Conservation (phyloP, 2,113 vertebrate species). For the Xyrauchen texanus region DNA sequence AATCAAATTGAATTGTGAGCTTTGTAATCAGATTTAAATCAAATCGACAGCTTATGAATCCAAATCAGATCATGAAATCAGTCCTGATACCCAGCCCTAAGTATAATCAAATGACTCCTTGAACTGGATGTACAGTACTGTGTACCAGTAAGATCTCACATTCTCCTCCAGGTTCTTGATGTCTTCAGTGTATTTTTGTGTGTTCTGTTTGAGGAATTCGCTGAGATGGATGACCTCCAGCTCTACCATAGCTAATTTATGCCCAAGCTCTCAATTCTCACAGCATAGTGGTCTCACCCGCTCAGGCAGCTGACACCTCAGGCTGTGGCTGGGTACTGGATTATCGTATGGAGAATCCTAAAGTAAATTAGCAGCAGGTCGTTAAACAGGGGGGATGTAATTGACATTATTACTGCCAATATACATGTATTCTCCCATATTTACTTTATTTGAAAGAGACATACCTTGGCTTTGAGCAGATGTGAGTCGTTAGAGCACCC, state of each 20-base stretch:
- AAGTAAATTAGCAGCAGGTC: neutral
- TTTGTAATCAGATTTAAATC: no score
- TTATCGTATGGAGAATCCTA: slow-evolving; percentile 61
- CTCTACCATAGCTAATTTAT: slow-evolving; percentile 80
- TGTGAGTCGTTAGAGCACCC: slow-evolving; percentile 78
- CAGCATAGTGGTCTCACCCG: slow-evolving; percentile 64
- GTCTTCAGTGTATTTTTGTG: slow-evolving; percentile 86
- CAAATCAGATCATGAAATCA: no score
- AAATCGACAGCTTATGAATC: no score
- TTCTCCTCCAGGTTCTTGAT: slow-evolving; percentile 93
- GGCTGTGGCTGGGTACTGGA: slow-evolving; percentile 60
- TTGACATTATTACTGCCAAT: neutral
- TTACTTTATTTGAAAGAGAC: neutral
- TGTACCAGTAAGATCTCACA: slow-evolving; percentile 63
- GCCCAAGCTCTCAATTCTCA: slow-evolving; percentile 82
- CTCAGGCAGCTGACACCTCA: slow-evolving; percentile 66
- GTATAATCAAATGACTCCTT: no score
- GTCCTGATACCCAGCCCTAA: neutral
- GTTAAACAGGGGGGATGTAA: neutral
- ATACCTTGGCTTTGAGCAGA: slow-evolving; percentile 79
- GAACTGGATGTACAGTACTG: no score
- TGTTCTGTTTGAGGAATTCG: slow-evolving; percentile 83
- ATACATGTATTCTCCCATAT: neutral
- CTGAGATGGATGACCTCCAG: slow-evolving; percentile 83
- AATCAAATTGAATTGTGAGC: no score